Evolutionary conservation across 2,888 invertebrate species (phyloP), one percentile per base, ranked within the genome.

Genomic region (Pogonocherus hispidulus): DNA sequence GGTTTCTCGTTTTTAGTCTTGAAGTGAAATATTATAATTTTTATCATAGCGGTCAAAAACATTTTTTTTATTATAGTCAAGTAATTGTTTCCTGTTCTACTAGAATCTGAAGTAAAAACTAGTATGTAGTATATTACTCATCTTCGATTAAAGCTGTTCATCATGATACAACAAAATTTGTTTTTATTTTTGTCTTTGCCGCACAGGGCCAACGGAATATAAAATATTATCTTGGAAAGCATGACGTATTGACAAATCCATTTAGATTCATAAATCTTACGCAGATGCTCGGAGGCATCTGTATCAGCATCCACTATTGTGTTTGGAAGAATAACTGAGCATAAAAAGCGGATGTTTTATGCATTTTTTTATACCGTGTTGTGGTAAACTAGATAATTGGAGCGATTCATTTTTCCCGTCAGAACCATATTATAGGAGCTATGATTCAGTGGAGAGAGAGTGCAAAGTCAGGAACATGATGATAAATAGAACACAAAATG

Each of bases 211-310:
- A 37, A 6, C 16, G 23, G 20, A 47, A 56, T 22, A 54, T 52
- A 41, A 60, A 59, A 64, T 68, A 64, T 68, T 54, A 64, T 64
- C 63, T 44, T 46, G 59, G 59, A 54, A 46, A 68, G 55, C 64
- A 57, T 68, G 68, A 64, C 68, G 56, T 68, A 68, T 68, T 68
- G 68, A 64, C 64, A 64, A 64, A 68, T 64, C 64, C 68, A 68
- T 68, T 60, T 63, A 55, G 60, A 56, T 59, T 64, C 68, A 68
- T 68, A 68, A 68, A 68, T 68, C 68, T 64, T 60, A 20, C 64
- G 22, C 59, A 60, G 51, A 51, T 54, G 52, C 47, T 44, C 23
- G 23, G 54, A 57, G 63, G 67, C 63, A 67, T 63, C 67, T 67
- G 67, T 67, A 63, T 56, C 63, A 51, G 63, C 62, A 62, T 46